Conservation (phyloP, 1,140 invertebrate genomes). For the Eciton burchellii region DNA sequence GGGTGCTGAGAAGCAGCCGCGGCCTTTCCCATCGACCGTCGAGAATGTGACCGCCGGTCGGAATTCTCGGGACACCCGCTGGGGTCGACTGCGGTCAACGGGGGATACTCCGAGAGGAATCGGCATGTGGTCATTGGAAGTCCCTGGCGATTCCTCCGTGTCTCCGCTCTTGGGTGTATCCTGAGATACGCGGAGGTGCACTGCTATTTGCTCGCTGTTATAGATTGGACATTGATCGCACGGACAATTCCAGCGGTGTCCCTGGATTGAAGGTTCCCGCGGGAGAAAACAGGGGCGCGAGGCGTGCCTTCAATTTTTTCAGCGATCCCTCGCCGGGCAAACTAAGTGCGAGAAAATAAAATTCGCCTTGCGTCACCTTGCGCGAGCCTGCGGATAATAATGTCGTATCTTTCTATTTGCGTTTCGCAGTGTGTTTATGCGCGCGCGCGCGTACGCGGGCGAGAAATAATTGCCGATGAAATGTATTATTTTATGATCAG, state of each 20-base stretch:
- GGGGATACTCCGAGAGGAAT: constrained; percentile 70
- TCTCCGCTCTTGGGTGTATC: constrained; percentile 22
- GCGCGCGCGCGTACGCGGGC: neutral
- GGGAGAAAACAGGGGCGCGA: too few species aligned
- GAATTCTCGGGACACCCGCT: constrained; percentile 71
- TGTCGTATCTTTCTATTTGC: too few species aligned
- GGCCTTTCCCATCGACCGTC: constrained; percentile 71
- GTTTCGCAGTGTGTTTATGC: too few species aligned
- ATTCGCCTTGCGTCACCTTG: too few species aligned
- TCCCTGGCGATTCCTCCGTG: constrained; percentile 40
- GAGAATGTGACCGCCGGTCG: constrained; percentile 71
- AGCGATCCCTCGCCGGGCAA: too few species aligned
- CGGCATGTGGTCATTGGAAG: constrained; percentile 65
- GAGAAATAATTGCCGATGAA: neutral
- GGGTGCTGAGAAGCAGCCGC: constrained; percentile 59
- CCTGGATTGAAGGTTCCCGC: too few species aligned
- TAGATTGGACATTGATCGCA: neutral
- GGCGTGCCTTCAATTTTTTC: too few species aligned
- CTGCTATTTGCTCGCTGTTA: constrained; percentile 40
- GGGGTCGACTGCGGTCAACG: constrained; percentile 68
- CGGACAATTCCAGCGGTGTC: neutral
- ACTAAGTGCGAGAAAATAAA: too few species aligned
- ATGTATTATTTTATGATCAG: neutral
- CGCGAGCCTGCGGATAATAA: too few species aligned
- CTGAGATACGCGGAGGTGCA: constrained; percentile 28